Percentiles rank a stretch among this genome's conserved stretches.
Evolutionary conservation across 2,113 vertebrate species (phyloP).

Genomic region (Parus major): DNA sequence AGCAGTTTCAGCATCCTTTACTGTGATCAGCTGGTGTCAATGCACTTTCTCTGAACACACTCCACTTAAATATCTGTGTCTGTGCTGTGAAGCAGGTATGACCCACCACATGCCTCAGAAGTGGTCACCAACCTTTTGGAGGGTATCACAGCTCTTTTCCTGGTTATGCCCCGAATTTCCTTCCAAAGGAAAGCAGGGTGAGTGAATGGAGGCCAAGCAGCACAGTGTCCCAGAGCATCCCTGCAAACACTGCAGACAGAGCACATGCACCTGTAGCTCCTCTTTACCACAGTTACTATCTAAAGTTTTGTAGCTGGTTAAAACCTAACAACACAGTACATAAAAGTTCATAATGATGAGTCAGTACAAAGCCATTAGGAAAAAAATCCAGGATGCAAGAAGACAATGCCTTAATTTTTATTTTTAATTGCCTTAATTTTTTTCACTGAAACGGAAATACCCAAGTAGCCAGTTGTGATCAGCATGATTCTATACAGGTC

Average conservation of each 20-base stretch:
- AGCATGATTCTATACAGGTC: neutral
- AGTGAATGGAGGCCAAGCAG: neutral
- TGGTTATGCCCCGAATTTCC: neutral
- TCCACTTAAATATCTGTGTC: neutral
- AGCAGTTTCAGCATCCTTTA: neutral
- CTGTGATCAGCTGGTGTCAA: neutral
- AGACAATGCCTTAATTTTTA: neutral
- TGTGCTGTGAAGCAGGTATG: neutral
- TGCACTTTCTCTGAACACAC: neutral
- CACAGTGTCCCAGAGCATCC: neutral
- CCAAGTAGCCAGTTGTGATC: fast-evolving
- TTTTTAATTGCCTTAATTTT: neutral
- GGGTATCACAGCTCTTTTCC: neutral
- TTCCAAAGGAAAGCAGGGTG: neutral
- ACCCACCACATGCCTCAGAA: neutral
- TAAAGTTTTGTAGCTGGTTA: neutral
- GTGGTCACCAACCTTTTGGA: neutral
- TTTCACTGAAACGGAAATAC: neutral
- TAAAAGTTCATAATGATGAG: neutral
- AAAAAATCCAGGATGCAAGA: neutral
- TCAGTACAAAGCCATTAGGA: neutral
- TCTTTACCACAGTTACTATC: neutral
- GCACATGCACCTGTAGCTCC: neutral
- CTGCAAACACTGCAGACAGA: neutral
- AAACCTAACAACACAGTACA: neutral